Evolutionary conservation across 2,113 vertebrate genomes (phyloP).

Genomic region (Cryptomyrus ogoouensis): DNA sequence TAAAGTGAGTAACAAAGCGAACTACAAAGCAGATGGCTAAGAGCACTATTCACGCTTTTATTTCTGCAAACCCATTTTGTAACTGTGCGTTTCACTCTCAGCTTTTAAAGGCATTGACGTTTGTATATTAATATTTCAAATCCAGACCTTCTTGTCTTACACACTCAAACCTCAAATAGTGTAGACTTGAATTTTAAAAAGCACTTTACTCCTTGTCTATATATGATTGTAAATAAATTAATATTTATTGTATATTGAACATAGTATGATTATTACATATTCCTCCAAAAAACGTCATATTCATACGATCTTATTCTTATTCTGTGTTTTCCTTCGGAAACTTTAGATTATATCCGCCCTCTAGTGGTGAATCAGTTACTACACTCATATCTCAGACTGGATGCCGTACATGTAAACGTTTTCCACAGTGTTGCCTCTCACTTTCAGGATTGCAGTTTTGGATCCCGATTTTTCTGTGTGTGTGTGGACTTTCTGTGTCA

Average conservation of each 20-base stretch:
- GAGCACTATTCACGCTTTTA: background rate
- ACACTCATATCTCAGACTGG: background rate
- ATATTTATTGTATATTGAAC: constrained; percentile 2
- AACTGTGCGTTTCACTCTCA: background rate
- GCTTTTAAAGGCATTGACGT: background rate
- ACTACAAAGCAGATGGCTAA: background rate
- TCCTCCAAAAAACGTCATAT: background rate
- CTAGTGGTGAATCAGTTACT: background rate
- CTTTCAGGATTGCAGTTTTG: background rate
- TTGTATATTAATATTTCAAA: background rate
- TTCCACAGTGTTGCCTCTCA: background rate
- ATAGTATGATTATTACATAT: background rate
- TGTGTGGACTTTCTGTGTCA: background rate
- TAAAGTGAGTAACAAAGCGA: background rate
- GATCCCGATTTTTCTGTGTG: background rate
- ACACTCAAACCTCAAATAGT: background rate
- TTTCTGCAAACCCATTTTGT: background rate
- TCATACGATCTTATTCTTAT: background rate
- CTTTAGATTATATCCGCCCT: background rate
- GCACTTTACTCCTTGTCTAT: constrained; percentile 24
- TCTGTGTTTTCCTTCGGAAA: background rate
- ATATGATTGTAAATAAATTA: constrained; percentile 18
- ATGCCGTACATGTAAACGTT: background rate
- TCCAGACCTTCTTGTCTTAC: background rate
- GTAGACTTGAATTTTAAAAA: constrained; percentile 1